Evolutionary conservation across 2,797 vertebrate species (phyloP).

Genomic region (Sylvia borin): DNA sequence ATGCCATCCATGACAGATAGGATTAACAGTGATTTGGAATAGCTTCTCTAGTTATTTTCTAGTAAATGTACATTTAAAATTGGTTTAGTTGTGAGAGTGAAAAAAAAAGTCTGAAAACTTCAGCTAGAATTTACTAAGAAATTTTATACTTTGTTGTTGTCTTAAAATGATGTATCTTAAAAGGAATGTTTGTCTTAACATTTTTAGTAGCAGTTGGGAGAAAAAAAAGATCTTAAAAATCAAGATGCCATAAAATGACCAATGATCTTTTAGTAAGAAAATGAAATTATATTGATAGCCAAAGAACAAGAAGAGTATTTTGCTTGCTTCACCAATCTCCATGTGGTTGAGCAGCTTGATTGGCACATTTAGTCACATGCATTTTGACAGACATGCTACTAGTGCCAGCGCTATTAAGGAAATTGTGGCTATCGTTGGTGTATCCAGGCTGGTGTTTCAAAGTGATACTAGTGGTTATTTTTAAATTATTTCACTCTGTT

Average conservation of each 20-base stretch:
- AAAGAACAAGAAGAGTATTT: neutral
- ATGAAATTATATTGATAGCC: neutral
- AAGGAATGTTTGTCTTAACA: neutral
- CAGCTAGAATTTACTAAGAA: neutral
- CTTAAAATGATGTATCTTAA: neutral
- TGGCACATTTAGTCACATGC: neutral
- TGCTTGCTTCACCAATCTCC: neutral
- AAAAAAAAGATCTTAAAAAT: neutral
- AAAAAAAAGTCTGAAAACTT: neutral
- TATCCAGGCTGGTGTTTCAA: neutral
- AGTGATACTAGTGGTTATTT: neutral
- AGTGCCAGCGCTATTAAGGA: neutral
- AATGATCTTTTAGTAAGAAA: neutral
- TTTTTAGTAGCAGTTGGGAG: neutral
- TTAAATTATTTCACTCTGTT: neutral
- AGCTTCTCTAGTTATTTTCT: neutral
- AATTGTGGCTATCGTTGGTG: neutral
- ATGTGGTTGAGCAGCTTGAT: neutral
- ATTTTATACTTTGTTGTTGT: neutral
- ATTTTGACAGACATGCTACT: neutral
- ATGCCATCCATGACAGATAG: neutral
- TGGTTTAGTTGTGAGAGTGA: neutral
- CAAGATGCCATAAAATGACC: neutral
- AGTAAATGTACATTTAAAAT: neutral
- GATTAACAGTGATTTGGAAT: neutral